Percentiles rank a stretch among this genome's conserved stretches.
phyloP scores from a whole-genome alignment of 2,888 invertebrate genomes.

The Arrhopalites spinosus region DNA sequence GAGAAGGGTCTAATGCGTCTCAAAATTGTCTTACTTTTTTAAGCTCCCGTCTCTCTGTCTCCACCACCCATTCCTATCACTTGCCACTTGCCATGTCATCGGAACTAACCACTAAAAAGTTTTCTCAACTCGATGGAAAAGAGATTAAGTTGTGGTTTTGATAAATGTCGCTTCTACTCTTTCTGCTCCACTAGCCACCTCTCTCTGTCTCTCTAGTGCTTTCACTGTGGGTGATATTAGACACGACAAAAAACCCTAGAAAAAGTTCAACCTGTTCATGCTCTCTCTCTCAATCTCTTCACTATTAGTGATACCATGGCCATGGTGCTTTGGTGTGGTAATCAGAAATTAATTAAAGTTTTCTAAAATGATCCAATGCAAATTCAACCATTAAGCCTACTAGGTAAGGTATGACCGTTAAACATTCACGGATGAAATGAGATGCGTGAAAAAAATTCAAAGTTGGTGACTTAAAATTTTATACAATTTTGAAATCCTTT shows the following conservation, averaged over 20 bases:
- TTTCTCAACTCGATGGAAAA: slow-evolving; percentile 6
- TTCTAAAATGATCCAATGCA: not conserved
- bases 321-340: not conserved
- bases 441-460: too few species aligned
- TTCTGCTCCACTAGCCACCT: not conserved
- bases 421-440: too few species aligned
- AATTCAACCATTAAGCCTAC: too few species aligned
- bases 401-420: too few species aligned
- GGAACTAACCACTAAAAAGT: not conserved
- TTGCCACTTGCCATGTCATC: not conserved
- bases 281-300: not conserved
- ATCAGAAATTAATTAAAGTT: slow-evolving; percentile 4
- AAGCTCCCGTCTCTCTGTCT: slow-evolving; percentile 3
- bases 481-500: too few species aligned
- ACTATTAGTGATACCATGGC: too few species aligned
- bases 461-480: too few species aligned
- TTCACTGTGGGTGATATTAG: not conserved
- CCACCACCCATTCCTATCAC: not conserved
- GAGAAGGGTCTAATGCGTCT: slow-evolving; percentile 7
- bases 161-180: not conserved
- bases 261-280: not conserved
- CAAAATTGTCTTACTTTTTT: slow-evolving; percentile 24
- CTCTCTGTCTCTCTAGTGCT: slow-evolving; percentile 3
- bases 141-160: slow-evolving; percentile 12
- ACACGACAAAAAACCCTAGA: not conserved